phyloP scores from a whole-genome alignment of 2,113 vertebrate species.

The Paratilapia polleni region DNA sequence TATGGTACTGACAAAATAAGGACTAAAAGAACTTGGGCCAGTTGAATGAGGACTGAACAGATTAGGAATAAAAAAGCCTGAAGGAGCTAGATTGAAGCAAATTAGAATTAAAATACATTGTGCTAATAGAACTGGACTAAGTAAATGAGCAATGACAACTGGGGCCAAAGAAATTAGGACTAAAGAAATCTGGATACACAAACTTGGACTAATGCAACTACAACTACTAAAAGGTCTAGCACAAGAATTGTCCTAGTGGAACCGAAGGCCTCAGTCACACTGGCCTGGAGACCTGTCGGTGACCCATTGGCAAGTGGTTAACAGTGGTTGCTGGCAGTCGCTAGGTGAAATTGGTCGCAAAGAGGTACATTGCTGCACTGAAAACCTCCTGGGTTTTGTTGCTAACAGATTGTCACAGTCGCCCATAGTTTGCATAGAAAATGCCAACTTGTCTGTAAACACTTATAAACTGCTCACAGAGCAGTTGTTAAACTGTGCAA shows the following conservation, averaged over 20 bases:
- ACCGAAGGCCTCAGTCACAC: too few relatives aligned
- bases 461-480: neutral
- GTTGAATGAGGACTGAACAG: neutral
- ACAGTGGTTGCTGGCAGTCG: neutral
- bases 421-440: neutral
- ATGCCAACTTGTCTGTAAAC: neutral
- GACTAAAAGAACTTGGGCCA: neutral
- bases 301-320: neutral
- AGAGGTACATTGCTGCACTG: neutral
- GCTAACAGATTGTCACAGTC: neutral
- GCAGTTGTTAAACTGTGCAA: neutral
- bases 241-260: too few relatives aligned
- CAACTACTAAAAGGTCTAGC: neutral
- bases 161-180: neutral
- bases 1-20: neutral
- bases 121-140: neutral
- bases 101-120: neutral
- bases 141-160: neutral
- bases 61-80: neutral
- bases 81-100: neutral
- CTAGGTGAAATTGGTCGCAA: neutral
- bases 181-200: neutral
- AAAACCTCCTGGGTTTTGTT: neutral
- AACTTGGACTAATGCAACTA: neutral
- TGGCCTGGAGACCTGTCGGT: neutral